Evolutionary conservation across 1,140 invertebrate genomes (phyloP), one percentile per base, ranked within the genome.

Genomic region (Ptiloglossa arizonensis): DNA sequence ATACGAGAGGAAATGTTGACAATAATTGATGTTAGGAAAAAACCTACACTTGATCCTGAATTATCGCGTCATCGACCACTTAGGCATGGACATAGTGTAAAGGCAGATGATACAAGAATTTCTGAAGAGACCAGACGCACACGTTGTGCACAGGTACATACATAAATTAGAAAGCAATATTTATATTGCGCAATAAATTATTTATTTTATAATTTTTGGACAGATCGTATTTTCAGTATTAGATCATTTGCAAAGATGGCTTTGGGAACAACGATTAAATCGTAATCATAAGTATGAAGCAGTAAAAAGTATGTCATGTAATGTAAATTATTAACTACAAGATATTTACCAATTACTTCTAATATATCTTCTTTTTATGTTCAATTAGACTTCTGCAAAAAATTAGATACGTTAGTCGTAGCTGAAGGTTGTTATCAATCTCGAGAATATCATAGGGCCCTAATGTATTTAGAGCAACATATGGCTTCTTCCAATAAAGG

Each of bases 181-280:
- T 50, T 1, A 60, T 66, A 2, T 22, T 27, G 11, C 24, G 32
- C 13, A 15, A 50, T 56, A 17, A 82, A 54, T 56, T 54, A 68
- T 76, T 44, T 79, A 17, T 73, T 24, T 3, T 63, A 32, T 56
- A 46, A 78, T 54, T 79, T 79, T 80, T 66, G 17, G 44, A 57
- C 54, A 91, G 92, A 94, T 96, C 1, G 93, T 96, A 50, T 96
- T 96, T 77, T 93, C 94, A 6, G 88, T 96, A 27, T 87, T 96
- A 68, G 96, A 97, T 88, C 96, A 96, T 84, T 88, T 97, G 17
- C 94, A 96, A 87, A 93, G 95, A 68, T 97, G 96, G 96, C 86
- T 96, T 0, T 90, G 94, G 72, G 95, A 96, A 88, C 95, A 94
- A 93, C 89, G 93, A 81, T 90, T 92, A 29, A 75, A 85, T 22